Percentiles rank a stretch among this genome's conserved stretches.
phyloP scores from a whole-genome alignment of 2,888 invertebrate species.

The Metopia argyrocephala region DNA sequence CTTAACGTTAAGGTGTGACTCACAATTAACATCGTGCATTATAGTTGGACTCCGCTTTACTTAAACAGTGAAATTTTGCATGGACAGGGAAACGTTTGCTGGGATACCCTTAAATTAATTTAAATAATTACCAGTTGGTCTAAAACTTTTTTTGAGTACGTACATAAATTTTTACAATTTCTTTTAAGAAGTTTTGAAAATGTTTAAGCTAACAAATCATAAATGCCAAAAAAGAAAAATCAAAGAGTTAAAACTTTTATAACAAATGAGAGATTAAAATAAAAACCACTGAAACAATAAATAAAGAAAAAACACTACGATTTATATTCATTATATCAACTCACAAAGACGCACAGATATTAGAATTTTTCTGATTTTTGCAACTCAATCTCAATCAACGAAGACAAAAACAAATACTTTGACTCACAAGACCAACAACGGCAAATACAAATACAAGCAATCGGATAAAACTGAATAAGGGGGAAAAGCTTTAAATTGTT shows the following conservation, averaged over 20 bases:
- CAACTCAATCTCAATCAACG: slow-evolving; percentile 12
- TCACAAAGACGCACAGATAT: not conserved
- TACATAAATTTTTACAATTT: not conserved
- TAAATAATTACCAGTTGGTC: too few relatives aligned
- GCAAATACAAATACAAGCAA: not conserved
- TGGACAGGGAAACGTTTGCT: too few relatives aligned
- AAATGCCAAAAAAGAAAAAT: slow-evolving; percentile 16
- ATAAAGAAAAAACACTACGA: too few relatives aligned
- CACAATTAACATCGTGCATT: too few relatives aligned
- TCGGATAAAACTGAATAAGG: too few relatives aligned
- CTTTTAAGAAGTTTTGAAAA: slow-evolving; percentile 13
- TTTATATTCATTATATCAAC: too few relatives aligned
- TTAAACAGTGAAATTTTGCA: too few relatives aligned
- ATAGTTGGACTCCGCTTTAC: too few relatives aligned
- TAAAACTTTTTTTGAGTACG: not conserved
- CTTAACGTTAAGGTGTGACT: too few relatives aligned
- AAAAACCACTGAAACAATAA: too few relatives aligned
- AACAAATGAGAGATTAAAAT: too few relatives aligned
- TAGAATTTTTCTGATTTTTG: not conserved
- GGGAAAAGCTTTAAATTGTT: not conserved
- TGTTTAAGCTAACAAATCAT: slow-evolving; percentile 6
- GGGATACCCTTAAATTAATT: too few relatives aligned
- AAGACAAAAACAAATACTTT: slow-evolving; percentile 2
- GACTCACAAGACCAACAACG: not conserved
- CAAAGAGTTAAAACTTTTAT: slow-evolving; percentile 26